Percentiles rank a stretch among this genome's conserved stretches.
Conservation (phyloP, 2,797 vertebrate genomes). For the Peromyscus nudipes region DNA sequence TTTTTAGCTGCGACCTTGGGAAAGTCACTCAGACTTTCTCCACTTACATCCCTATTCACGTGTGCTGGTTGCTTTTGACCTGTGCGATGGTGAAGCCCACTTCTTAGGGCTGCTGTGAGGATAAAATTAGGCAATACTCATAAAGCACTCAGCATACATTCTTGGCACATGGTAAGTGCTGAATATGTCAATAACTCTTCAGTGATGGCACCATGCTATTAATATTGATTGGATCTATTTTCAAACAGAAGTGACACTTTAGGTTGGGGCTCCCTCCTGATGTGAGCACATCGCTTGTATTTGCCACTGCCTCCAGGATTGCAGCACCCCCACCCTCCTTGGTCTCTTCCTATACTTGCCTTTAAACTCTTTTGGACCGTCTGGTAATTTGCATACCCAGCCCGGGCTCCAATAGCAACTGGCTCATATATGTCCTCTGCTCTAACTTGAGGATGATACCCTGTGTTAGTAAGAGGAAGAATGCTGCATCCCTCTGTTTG, state of each 20-base stretch:
- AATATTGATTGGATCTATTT: constrained; percentile 2
- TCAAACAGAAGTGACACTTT: background rate
- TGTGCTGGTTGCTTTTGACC: background rate
- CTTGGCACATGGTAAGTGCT: background rate
- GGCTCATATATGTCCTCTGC: background rate
- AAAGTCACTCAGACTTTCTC: constrained; percentile 17
- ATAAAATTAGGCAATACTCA: background rate
- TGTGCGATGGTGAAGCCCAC: background rate
- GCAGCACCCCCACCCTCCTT: background rate
- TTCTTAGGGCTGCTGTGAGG: background rate
- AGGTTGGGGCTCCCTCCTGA: background rate
- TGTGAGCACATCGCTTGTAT: background rate
- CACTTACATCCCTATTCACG: background rate
- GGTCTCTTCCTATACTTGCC: background rate
- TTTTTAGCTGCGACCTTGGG: constrained; percentile 20
- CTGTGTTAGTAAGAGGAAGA: background rate
- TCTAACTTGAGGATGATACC: background rate
- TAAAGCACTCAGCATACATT: background rate
- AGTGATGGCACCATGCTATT: background rate
- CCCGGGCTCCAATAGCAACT: background rate
- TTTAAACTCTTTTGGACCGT: background rate
- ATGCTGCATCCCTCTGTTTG: background rate
- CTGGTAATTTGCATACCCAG: background rate
- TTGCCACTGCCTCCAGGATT: background rate
- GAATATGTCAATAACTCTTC: background rate